These are phyloP conservation scores for Eucera pruinosa DNA, from an alignment of 2,888 invertebrate species.

Conservation along the genomic window DNA sequence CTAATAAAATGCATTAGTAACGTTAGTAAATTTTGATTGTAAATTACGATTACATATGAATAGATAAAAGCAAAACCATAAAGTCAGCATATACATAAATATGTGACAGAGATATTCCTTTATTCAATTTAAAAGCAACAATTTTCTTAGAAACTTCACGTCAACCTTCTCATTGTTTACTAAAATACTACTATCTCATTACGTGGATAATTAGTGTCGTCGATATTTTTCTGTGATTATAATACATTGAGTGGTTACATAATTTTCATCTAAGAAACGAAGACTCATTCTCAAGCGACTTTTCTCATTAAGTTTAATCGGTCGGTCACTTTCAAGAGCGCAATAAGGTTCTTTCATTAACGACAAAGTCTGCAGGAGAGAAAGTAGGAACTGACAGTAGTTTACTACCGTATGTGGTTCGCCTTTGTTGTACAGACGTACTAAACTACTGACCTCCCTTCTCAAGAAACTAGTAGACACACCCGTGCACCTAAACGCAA, in stretches of 20 bases:
- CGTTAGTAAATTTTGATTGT: too few species aligned
- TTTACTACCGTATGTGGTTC: slow-evolving; percentile 24
- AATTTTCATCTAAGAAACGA: slow-evolving; percentile 46
- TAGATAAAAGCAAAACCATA: too few species aligned
- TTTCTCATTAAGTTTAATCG: background rate
- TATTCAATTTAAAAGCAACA: background rate
- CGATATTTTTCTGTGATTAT: slow-evolving; percentile 25
- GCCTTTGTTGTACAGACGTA: slow-evolving; percentile 37
- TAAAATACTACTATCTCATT: slow-evolving; percentile 13
- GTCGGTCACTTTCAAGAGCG: slow-evolving; percentile 15
- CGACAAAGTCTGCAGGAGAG: slow-evolving; percentile 15
- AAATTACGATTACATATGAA: too few species aligned
- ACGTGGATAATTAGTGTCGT: slow-evolving; percentile 41
- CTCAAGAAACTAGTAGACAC: slow-evolving; percentile 37
- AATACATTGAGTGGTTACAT: slow-evolving; percentile 34
- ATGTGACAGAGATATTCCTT: background rate
- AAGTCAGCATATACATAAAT: too few species aligned
- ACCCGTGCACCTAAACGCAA: slow-evolving; percentile 34
- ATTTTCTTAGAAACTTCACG: background rate
- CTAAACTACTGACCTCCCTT: slow-evolving; percentile 42
- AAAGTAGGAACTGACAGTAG: slow-evolving; percentile 45
- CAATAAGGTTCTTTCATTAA: slow-evolving; percentile 24
- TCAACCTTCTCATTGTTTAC: slow-evolving; percentile 28
- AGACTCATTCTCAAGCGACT: background rate
- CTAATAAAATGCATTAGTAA: too few species aligned